Evolutionary conservation across 2,888 invertebrate species (phyloP), one percentile per base, ranked within the genome.

Genomic region (Coelinius sp.): DNA sequence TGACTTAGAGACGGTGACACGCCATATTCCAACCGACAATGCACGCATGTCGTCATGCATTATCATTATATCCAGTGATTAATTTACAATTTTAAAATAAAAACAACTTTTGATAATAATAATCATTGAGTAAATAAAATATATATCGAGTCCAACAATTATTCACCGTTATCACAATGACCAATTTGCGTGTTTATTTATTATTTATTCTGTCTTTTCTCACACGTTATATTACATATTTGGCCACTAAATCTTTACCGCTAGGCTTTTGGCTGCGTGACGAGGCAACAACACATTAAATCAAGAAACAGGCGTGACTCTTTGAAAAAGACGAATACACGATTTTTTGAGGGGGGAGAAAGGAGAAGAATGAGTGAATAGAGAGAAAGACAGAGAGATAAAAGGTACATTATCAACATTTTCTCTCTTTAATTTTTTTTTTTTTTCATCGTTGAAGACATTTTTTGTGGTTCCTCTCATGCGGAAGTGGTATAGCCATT

Each of bases 1-100:
- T 71, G 46, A 66, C n/a, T n/a, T n/a, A n/a, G n/a, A n/a, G n/a
- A n/a, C 63, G 62, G 20, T 49, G 41, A 71, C 71, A 71, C 67
- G 63, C 41, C 63, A 63, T n/a, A n/a, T 24, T 41, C 3, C 62
- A 24, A n/a, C 35, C 27, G 35, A 67, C 67, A 67, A 59, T 27
- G 20, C 31, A 66, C 62, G 49, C 62, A 35, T 62, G 38, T 67
- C 62, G 22, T 38, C 59, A 59, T 66, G n/a, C 53, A 25, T 24
- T 53, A 53, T 27, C 0, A 22, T 8, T 22, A 17, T 22, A 31
- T 22, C 31, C 24, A 49, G 46, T 41, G 27, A 52, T 64, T 53
- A 44, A 70, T 70, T n/a, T n/a, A n/a, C n/a, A n/a, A n/a, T n/a
- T n/a, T n/a, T n/a, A n/a, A n/a, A n/a, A n/a, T n/a, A n/a, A n/a